Evolutionary conservation across 1,140 invertebrate species (phyloP), one percentile per base, ranked within the genome.

Genomic region (Pygmarrhopalites habei): DNA sequence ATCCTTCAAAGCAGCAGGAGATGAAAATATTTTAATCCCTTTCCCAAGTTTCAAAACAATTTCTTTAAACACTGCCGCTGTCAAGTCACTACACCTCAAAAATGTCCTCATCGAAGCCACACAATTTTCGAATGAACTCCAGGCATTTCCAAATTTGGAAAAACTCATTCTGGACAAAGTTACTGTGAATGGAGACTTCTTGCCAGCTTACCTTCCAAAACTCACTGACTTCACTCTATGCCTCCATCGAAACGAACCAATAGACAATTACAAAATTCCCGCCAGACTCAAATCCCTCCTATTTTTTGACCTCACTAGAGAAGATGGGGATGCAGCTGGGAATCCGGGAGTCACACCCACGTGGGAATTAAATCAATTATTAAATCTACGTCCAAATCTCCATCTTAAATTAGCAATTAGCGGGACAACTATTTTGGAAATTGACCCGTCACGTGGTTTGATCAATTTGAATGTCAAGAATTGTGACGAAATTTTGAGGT

Each of bases 71-170:
- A n/a, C n/a, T n/a, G n/a, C n/a, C n/a, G n/a, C n/a, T n/a, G n/a
- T n/a, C n/a, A n/a, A n/a, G n/a, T n/a, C 28, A 30, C 30, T 64
- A 5, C 25, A 58, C 29, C 7, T 64, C 10, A 26, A 35, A 17
- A 58, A 64, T 52, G 23, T 64, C 35, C 41, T 64, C 5, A 41
- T 64, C 39, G 56, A 64, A n/a, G 62, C 62, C 2, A 17, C 55
- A 1, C 10, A 19, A 1, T 21, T 64, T 3, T 51, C 55, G 2
- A n/a, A 29, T 10, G 17, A 7, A 21, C 39, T 64, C 12, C 12
- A 19, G 14, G 46, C 39, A 25, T 47, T 25, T 21, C 29, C 30
- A 15, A 51, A 49, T 26, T 26, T 64, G 15, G 29, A 43, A 41
- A 39, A 23, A 3, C 35, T 64, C 0, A 58, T 49, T 19, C 30